Evolutionary conservation across 1,140 invertebrate genomes (phyloP).

Genomic region (Daktulosphaira vitifoliae): DNA sequence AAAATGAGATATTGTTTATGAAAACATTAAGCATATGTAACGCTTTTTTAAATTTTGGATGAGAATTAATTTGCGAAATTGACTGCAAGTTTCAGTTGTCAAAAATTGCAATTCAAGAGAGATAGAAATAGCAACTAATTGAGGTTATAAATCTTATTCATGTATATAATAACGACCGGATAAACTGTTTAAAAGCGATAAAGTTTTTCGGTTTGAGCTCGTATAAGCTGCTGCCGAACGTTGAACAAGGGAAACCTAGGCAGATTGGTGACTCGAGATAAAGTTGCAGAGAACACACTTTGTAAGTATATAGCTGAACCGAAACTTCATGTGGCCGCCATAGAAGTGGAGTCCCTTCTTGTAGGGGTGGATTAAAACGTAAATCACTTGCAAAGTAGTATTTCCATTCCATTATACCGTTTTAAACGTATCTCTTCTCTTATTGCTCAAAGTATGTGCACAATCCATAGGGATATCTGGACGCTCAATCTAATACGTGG

Average conservation of each 20-base stretch:
- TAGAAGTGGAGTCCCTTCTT: neutral
- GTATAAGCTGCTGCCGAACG: neutral
- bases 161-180: no score
- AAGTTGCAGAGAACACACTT: neutral
- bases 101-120: no score
- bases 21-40: no score
- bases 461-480: constrained; percentile 16
- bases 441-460: neutral
- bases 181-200: constrained; percentile 10
- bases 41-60: no score
- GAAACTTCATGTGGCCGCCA: constrained; percentile 10
- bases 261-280: constrained; percentile 15
- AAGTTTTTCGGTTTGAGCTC: constrained; percentile 14
- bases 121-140: no score
- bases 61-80: no score
- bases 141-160: no score
- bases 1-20: no score
- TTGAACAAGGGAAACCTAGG: neutral
- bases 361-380: constrained; percentile 26
- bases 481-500: constrained; percentile 3
- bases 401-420: constrained; percentile 15
- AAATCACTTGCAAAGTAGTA: constrained; percentile 26
- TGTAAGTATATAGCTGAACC: neutral
- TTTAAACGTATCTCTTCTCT: constrained; percentile 10
- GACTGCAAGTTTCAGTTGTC: no score